phyloP scores from a whole-genome alignment of 2,888 invertebrate species.

The Eubasilissa splendida region DNA sequence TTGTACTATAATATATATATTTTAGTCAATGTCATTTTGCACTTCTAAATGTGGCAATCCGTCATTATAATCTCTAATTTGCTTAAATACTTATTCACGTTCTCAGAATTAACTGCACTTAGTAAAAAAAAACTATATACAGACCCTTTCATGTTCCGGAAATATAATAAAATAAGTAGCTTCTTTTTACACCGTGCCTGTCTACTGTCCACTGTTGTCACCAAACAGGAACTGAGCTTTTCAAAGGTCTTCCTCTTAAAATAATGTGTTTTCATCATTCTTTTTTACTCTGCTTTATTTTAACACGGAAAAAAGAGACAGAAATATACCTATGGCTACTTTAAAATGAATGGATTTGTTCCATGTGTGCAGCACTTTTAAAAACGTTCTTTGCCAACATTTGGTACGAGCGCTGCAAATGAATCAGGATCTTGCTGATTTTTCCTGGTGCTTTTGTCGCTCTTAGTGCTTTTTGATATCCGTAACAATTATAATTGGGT shows the following conservation, averaged over 20 bases:
- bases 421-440: not conserved
- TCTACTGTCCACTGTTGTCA: not conserved
- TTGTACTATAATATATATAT: not conserved
- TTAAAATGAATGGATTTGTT: constrained; percentile 27
- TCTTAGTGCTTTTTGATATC: not conserved
- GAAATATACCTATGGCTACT: constrained; percentile 4
- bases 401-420: not conserved
- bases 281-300: constrained; percentile 13
- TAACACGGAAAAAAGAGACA: not conserved
- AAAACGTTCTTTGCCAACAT: not conserved
- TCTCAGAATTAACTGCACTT: not conserved
- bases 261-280: constrained; percentile 6
- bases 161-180: not conserved
- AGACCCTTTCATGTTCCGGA: not conserved
- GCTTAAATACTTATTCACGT: not conserved
- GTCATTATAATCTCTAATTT: not conserved
- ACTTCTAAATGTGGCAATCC: not conserved
- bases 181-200: not conserved
- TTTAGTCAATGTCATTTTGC: not conserved
- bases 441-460: not conserved
- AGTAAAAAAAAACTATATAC: not conserved
- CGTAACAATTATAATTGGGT: not conserved
- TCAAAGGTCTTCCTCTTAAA: constrained; percentile 23
- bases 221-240: not conserved
- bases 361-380: constrained; percentile 20